Conservation (phyloP, 92 coral and sea anemone species). For the Heliopora coerulea region DNA sequence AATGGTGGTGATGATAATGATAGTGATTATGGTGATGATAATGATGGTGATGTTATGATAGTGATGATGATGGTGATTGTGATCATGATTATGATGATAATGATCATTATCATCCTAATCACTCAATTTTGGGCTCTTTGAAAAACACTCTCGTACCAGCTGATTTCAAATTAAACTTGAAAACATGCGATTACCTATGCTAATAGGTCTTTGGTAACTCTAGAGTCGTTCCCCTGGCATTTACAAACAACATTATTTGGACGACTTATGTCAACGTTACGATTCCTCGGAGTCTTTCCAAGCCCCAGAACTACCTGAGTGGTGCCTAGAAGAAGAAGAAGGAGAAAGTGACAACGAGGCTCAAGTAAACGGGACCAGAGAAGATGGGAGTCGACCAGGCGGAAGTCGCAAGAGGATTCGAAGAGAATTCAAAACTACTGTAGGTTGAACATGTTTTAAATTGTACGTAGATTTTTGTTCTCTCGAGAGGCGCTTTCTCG, state of each 20-base stretch:
- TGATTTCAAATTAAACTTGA: no score
- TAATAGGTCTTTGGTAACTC: no score
- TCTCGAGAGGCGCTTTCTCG: neutral
- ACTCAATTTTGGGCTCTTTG: no score
- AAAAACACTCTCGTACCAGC: no score
- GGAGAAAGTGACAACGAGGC: conserved; percentile 72
- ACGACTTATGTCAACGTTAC: conserved; percentile 73
- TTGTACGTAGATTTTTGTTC: no score
- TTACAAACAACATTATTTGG: conserved; percentile 81
- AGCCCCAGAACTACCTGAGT: conserved; percentile 85
- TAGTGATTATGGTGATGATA: no score
- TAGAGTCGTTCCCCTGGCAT: conserved; percentile 91
- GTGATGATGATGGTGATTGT: neutral
- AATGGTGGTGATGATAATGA: neutral
- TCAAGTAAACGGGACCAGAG: conserved; percentile 42
- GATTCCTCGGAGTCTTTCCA: conserved; percentile 66
- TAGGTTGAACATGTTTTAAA: no score
- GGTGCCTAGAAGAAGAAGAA: conserved; percentile 91
- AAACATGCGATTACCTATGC: no score
- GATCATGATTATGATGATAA: no score
- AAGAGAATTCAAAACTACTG: conserved; percentile 58
- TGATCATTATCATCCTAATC: no score
- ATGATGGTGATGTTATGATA: neutral
- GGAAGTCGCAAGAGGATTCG: conserved; percentile 66
- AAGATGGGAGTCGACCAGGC: conserved; percentile 60